phyloP scores from a whole-genome alignment of 2,797 vertebrate genomes.

The Mormyrops boulengeri region DNA sequence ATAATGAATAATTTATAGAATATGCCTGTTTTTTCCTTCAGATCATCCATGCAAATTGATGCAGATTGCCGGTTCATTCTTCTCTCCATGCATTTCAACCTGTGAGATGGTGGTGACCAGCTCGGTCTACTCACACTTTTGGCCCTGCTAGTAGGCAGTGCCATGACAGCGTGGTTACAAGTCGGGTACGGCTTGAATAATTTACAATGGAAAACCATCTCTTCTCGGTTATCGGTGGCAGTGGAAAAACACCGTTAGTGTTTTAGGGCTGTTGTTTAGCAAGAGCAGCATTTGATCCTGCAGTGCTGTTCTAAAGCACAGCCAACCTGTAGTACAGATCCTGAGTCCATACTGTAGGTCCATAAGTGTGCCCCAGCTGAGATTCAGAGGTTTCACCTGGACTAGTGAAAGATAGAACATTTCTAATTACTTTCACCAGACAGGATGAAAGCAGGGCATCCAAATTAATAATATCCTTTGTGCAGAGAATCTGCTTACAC shows the following conservation, averaged over 20 bases:
- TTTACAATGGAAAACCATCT: too few species aligned
- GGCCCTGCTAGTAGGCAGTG: not conserved
- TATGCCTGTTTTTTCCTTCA: not conserved
- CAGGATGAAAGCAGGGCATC: not conserved
- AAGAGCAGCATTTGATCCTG: not conserved
- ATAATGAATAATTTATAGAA: not conserved
- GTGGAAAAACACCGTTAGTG: not conserved
- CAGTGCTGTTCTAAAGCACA: not conserved
- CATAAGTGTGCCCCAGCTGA: not conserved
- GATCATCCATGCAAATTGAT: not conserved
- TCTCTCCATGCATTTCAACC: not conserved
- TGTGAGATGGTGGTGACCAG: not conserved
- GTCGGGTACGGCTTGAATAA: not conserved
- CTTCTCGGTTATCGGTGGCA: not conserved
- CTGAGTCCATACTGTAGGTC: too few species aligned
- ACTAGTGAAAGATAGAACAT: not conserved
- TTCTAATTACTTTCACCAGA: not conserved
- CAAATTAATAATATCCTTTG: not conserved
- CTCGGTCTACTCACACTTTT: not conserved
- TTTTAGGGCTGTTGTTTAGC: not conserved
- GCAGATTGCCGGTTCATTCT: not conserved
- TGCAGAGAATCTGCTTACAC: not conserved
- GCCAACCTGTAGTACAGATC: not conserved
- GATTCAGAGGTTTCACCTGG: not conserved
- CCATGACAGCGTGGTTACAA: not conserved